Evolutionary conservation across 2,888 invertebrate genomes (phyloP), one percentile per base, ranked within the genome.

Genomic region (Andrena bicolor): DNA sequence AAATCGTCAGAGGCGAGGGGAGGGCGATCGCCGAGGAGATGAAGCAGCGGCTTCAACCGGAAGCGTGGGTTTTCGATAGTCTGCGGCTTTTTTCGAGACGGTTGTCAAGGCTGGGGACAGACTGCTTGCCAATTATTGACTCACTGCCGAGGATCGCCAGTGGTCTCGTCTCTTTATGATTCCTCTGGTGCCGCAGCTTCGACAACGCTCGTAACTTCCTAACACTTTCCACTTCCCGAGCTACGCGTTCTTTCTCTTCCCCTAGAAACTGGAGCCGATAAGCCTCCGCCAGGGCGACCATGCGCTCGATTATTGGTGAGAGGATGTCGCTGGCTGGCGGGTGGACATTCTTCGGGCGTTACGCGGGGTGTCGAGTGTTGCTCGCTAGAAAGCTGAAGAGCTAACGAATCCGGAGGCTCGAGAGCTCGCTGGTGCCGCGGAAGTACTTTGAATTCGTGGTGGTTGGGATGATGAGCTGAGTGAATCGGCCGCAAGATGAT

Each of bases 401-500:
- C 58, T 82, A 79, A 70, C 78, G 65, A 41, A 49, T 20, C 16
- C 23, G 51, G 51, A 20, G 56, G 4, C 10, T 23, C 26, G 56
- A 1, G 3, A 56, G 56, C 23, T 26, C 56, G 10, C 20, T 10
- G 23, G 56, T 26, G 10, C 26, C 23, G 56, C 10, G 56, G 23
- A 56, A 23, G 23, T 23, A 23, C 56, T 8, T 20, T 51, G 23
- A 56, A 56, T 56, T 56, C 10, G 23, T 56, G 28, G 5, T n/a
- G 30, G 16, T 35, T 8, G 26, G 56, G 49, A 16, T n/a, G 49
- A 28, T 4, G 2, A 23, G 26, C 10, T 2, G n/a, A 69, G 30
- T 70, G 35, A 76, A 53, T 16, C n/a, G 16, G 41, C 30, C 41
- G 48, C 65, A 95, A 95, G 90, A 96, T 96, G 96, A 96, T 96